Conservation (phyloP, 2,113 vertebrate species). For the Notothenia rossii region DNA sequence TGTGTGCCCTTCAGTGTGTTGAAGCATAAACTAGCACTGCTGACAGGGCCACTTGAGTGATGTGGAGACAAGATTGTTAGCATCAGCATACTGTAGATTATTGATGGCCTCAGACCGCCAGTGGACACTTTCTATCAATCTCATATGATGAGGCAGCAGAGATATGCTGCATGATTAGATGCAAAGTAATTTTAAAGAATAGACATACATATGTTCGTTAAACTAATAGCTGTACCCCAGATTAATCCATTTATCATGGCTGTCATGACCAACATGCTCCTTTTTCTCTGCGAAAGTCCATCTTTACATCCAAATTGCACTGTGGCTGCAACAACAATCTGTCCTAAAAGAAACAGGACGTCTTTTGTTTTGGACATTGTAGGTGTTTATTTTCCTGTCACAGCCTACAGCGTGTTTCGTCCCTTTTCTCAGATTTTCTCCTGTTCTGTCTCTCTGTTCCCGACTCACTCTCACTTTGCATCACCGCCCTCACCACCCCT, state of each 20-base stretch:
- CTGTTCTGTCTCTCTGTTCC: constrained; percentile 33
- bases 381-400: constrained; percentile 65
- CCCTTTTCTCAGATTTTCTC: constrained; percentile 43
- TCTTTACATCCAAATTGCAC: constrained; percentile 10
- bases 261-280: constrained; percentile 24
- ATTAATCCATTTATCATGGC: constrained; percentile 31
- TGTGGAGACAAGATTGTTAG: constrained; percentile 56
- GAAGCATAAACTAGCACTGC: constrained; percentile 58
- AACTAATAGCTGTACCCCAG: constrained; percentile 20
- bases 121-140: constrained; percentile 51
- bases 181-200: constrained; percentile 34
- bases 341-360: background rate
- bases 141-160: constrained; percentile 37
- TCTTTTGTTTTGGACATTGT: constrained; percentile 41
- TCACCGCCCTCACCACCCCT: background rate
- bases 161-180: constrained; percentile 33
- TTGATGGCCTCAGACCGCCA: constrained; percentile 58
- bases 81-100: constrained; percentile 71
- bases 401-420: constrained; percentile 55
- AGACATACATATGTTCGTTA: constrained; percentile 31
- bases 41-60: constrained; percentile 51
- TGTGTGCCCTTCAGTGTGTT: constrained; percentile 39
- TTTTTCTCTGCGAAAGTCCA: background rate
- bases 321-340: constrained; percentile 1
- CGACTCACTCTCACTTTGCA: constrained; percentile 43